phyloP scores from a whole-genome alignment of 2,888 invertebrate genomes.

The Candidula unifasciata region DNA sequence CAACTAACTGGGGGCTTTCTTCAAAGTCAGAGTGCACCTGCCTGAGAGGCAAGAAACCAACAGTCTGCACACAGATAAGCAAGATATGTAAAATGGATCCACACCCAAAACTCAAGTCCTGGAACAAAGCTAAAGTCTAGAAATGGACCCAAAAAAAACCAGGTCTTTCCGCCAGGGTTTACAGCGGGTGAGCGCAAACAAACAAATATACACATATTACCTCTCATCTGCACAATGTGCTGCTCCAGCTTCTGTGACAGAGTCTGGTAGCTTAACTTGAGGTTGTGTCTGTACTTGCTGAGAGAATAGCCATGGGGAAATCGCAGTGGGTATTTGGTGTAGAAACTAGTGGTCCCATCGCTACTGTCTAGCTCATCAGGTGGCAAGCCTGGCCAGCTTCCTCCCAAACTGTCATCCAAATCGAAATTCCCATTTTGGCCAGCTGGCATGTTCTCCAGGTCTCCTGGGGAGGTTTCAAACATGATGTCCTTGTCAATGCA shows the following conservation, averaged over 20 bases:
- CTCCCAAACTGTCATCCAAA: conserved; percentile 14
- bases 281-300: conserved; percentile 58
- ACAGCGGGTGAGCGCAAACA: too few relatives aligned
- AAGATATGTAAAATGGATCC: too few relatives aligned
- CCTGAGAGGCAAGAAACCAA: too few relatives aligned
- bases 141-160: too few relatives aligned
- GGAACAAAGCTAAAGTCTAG: too few relatives aligned
- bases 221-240: conserved; percentile 47
- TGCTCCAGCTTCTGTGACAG: conserved; percentile 57
- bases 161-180: too few relatives aligned
- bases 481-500: conserved; percentile 39
- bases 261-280: conserved; percentile 59
- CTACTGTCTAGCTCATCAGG: conserved; percentile 48
- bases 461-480: conserved; percentile 22
- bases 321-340: conserved; percentile 57
- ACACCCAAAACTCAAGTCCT: too few relatives aligned
- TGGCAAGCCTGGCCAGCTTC: conserved; percentile 31
- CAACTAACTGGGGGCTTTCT: too few relatives aligned
- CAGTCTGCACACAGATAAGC: too few relatives aligned
- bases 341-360: conserved; percentile 52
- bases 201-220: conserved; percentile 38
- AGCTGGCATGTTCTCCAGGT: background rate
- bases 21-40: too few relatives aligned
- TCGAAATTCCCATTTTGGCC: conserved; percentile 13
- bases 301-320: conserved; percentile 57